Evolutionary conservation across 2,797 vertebrate species (phyloP).

Genomic region (Alosa sapidissima): DNA sequence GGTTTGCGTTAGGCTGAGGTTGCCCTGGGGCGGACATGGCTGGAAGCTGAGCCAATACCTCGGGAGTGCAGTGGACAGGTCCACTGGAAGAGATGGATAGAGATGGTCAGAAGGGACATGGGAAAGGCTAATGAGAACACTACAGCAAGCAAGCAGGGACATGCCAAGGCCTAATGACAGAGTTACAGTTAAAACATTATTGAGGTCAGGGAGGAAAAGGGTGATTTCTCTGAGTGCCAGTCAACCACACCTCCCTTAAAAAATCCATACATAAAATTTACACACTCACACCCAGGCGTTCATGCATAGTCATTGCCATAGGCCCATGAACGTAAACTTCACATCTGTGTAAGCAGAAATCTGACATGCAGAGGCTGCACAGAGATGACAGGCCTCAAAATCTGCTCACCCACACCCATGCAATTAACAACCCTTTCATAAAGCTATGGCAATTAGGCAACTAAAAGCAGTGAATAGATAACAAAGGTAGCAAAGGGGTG

Average conservation of each 20-base stretch:
- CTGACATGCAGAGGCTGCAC: neutral
- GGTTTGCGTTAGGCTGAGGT: slow-evolving; percentile 68
- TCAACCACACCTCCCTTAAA: neutral
- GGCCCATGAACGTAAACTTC: neutral
- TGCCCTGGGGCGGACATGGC: slow-evolving; percentile 50
- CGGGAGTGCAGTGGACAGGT: slow-evolving; percentile 56
- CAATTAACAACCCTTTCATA: neutral
- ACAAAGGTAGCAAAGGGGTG: neutral
- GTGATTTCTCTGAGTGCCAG: neutral
- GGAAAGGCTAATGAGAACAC: neutral
- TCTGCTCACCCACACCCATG: neutral
- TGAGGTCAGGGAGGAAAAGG: neutral
- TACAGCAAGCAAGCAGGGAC: neutral
- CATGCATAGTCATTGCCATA: slow-evolving; percentile 3
- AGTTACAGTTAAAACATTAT: neutral
- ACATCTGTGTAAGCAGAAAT: slow-evolving; percentile 8
- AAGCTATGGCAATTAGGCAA: neutral
- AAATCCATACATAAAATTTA: neutral
- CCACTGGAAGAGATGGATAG: slow-evolving; percentile 59
- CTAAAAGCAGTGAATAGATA: neutral
- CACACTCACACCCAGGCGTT: neutral
- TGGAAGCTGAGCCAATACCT: neutral
- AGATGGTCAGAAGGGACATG: slow-evolving; percentile 38
- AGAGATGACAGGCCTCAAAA: neutral
- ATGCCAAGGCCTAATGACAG: neutral